Evolutionary conservation across 2,797 vertebrate species (phyloP), one percentile per base, ranked within the genome.

Genomic region (Ctenopoma multispine): DNA sequence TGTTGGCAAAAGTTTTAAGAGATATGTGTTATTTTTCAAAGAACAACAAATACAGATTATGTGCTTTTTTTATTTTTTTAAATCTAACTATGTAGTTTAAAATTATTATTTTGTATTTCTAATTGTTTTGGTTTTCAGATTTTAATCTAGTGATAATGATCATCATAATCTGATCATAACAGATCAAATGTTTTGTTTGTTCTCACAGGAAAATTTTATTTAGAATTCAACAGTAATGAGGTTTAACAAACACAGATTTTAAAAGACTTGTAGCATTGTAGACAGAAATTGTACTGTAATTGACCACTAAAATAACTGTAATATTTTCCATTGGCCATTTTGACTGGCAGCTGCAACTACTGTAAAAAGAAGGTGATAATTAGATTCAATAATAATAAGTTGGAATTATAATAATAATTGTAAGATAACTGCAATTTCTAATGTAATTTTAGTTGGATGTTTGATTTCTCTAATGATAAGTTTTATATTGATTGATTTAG

Each of bases 251-350:
- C 8, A 20, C 12, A 63, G 17, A 46, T 43, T 41, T 15, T 15
- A 15, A 41, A 17, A 15, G 14, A 41, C 17, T 50, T 31, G 24
- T 47, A 65, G 71, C 50, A 34, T 61, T 61, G 21, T 12, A 20
- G 10, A 51, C 29, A 56, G 60, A 36, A 58, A 49, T 59, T 38
- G n/a, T 24, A 20, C 10, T 61, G 17, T 49, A 49, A 60, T 49
- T 77, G 51, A 23, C 55, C 4, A 8, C 11, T 41, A 11, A 14
- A 44, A 13, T 44, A 23, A 12, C 5, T 50, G 5, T 4, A 9
- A 9, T 24, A 17, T 41, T 41, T 15, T 41, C 1, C 4, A 41
- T 13, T 14, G 40, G 13, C 4, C 17, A 44, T 8, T 1, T 7
- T 18, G 4, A 12, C 1, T 23, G n/a, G 46, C 18, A 11, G 34